These are phyloP conservation scores for Mandrillus leucophaeus DNA, from an alignment of 2,113 vertebrate genomes.

Conservation along the genomic window DNA sequence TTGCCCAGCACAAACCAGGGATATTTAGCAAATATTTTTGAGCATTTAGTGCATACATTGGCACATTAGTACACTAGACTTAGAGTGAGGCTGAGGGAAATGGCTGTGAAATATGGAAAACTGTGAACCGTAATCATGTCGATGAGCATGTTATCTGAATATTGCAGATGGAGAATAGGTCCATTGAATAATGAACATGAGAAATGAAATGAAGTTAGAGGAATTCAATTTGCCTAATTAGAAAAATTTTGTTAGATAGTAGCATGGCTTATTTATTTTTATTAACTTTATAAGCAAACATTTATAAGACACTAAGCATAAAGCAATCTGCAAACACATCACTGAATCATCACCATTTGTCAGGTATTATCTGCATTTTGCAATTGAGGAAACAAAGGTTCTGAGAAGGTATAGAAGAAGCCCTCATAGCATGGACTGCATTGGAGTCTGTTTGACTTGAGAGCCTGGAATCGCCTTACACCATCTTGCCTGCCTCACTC, in stretches of 20 bases:
- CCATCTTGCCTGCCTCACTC: background rate
- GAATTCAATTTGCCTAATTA: background rate
- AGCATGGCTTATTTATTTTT: background rate
- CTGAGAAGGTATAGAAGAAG: background rate
- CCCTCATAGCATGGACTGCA: fast-evolving
- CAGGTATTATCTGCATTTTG: background rate
- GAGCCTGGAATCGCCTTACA: background rate
- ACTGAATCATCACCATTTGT: background rate
- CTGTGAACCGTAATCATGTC: background rate
- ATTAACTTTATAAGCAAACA: background rate
- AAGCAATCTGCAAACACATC: background rate
- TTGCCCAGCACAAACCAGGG: background rate
- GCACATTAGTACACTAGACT: background rate
- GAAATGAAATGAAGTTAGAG: background rate
- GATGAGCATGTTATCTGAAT: background rate
- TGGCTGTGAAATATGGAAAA: background rate
- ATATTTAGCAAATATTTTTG: background rate
- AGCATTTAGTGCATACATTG: background rate
- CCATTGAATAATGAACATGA: background rate
- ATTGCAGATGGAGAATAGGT: background rate
- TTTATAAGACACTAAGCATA: background rate
- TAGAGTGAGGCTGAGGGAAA: background rate
- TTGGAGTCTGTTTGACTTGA: background rate
- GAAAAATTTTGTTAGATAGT: background rate
- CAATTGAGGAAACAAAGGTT: background rate